A percentile compares a stretch with the other conserved stretches of the same genome.
Evolutionary conservation across 2,113 vertebrate genomes (phyloP).

Genomic region (Origma solitaria): DNA sequence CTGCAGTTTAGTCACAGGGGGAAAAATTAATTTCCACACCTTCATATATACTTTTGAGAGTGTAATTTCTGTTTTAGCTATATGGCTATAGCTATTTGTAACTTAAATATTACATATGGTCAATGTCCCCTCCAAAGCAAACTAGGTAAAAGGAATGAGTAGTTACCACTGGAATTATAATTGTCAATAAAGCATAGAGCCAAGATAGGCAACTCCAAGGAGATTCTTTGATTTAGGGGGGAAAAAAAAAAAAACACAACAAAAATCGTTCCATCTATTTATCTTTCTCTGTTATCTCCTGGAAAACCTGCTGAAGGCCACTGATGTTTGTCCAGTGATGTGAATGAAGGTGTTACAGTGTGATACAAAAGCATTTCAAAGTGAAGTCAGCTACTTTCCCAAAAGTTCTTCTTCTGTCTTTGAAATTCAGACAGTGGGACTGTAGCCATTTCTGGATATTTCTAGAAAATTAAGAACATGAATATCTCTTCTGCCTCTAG

Average conservation of each 20-base stretch:
- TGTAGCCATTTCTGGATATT: background rate
- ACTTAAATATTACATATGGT: background rate
- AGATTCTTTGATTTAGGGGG: background rate
- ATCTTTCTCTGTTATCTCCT: background rate
- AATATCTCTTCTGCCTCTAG: background rate
- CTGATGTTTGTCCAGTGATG: background rate
- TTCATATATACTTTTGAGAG: background rate
- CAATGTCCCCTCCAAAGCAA: conserved; percentile 11
- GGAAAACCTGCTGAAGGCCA: background rate
- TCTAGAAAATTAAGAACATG: background rate
- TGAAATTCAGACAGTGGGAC: background rate
- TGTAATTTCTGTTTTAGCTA: conserved; percentile 8
- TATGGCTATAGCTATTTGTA: background rate
- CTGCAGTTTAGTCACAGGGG: background rate
- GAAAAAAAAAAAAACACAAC: no score
- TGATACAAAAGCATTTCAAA: background rate
- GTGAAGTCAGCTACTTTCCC: background rate
- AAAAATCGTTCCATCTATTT: background rate
- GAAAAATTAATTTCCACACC: background rate
- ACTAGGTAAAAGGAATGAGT: background rate
- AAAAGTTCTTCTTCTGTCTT: background rate
- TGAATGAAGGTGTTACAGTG: background rate
- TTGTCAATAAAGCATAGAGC: background rate
- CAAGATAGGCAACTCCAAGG: background rate
- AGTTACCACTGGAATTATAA: conserved; percentile 15